Evolutionary conservation across 2,888 invertebrate species (phyloP).

Genomic region (Drosophila cognata): DNA sequence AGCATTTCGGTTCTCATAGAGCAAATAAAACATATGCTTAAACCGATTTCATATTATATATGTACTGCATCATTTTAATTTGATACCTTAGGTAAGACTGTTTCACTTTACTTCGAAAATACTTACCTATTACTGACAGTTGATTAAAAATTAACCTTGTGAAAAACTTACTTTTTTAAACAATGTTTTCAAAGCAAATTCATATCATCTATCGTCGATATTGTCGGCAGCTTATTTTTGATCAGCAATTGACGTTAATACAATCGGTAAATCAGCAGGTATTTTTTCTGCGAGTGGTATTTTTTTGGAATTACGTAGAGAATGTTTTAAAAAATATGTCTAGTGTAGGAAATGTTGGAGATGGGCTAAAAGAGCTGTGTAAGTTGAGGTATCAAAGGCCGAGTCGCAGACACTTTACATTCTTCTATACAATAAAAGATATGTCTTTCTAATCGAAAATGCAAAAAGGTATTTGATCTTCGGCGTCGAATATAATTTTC

Average conservation of each 20-base stretch:
- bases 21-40: conserved; percentile 28
- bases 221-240: background rate
- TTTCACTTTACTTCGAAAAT: background rate
- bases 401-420: too few species aligned
- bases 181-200: background rate
- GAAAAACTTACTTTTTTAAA: background rate
- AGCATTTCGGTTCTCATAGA: conserved; percentile 7
- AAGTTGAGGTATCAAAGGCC: too few species aligned
- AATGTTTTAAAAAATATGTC: background rate
- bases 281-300: background rate
- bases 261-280: background rate
- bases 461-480: background rate
- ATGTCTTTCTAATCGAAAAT: too few species aligned
- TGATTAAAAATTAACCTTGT: background rate
- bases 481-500: background rate
- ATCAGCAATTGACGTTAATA: background rate
- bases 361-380: too few species aligned
- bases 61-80: background rate
- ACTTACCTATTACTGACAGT: background rate
- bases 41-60: conserved; percentile 6
- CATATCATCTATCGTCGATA: background rate
- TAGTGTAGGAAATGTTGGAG: too few species aligned
- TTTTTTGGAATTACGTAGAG: background rate
- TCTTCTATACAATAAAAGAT: too few species aligned
- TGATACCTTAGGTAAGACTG: background rate